Base-by-base conservation (phyloP, 2,888 invertebrate genomes). In the Andricus quercusramuli region DNA sequence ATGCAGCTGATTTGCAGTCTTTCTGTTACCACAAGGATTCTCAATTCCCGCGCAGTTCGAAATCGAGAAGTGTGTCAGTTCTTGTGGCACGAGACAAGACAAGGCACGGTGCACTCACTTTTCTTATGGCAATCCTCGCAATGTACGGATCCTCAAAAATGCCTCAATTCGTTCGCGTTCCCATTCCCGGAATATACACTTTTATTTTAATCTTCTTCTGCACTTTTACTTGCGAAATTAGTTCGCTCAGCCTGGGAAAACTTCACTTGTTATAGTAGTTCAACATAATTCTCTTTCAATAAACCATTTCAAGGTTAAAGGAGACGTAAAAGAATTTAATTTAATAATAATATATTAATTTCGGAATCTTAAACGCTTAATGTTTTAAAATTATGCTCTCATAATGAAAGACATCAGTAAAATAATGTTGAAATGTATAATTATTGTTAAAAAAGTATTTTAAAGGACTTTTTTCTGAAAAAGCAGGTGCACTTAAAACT, bases 1-100 rank as follows among this genome's bases (percentile, higher is more conserved):
- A 17, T 64, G 78, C 77, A 62, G 79, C 81, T 79, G 78, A 84
- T 83, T 83, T 83, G 83, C 83, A 77, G 79, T 84, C 78, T 79
- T 77, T 82, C 83, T 77, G 80, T 83, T 85, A 25, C 65, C 77
- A 70, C 79, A 65, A 77, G 59, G 64, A 32, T 77, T 51, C 64
- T 68, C 32, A 20, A 59, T 17, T 78, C 64, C 9, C 47, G 66
- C 65, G 22, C 67, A 62, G 68, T 80, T 76, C 70, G 78, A 83
- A 67, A 67, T 67, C 56, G 51, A 74, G 56, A 74, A 82, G 83
- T 83, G 78, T 83, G 81, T 78, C 83, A 83, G 77, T 81, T 79
- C 76, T 76, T 81, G 68, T 78, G 29, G 44, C 74, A 56, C 56
- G 44, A 67, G 37, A 67, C 66, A 41, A 41, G 37, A 66, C 66